These are phyloP conservation scores for Drosophila diplacantha DNA, from an alignment of 2,888 invertebrate genomes.

Conservation along the genomic window DNA sequence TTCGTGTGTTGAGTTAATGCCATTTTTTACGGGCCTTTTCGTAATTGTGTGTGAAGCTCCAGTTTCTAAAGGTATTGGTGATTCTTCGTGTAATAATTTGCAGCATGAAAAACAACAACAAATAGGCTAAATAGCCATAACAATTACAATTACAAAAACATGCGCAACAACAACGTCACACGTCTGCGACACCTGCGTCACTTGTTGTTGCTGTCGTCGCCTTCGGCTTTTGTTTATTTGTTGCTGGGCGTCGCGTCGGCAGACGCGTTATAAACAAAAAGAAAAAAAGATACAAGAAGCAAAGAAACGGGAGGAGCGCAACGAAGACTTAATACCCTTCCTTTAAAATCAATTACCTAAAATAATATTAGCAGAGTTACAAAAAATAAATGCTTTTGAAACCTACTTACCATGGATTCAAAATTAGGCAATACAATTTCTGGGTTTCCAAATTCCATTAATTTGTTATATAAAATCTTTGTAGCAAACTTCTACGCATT, in stretches of 20 bases:
- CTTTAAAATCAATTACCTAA: not conserved
- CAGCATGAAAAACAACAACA: conserved; percentile 11
- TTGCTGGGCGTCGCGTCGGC: conserved; percentile 52
- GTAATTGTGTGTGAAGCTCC: conserved; percentile 24
- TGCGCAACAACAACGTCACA: conserved; percentile 28
- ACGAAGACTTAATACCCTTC: not conserved
- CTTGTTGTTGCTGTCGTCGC: conserved; percentile 44
- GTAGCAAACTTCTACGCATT: too few species aligned
- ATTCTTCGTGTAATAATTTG: conserved; percentile 26
- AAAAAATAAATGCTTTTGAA: not conserved
- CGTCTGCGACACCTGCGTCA: conserved; percentile 42
- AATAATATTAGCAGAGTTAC: not conserved
- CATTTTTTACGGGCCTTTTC: conserved; percentile 31
- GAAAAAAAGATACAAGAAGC: conserved; percentile 2
- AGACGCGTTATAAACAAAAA: conserved; percentile 50
- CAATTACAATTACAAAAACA: conserved; percentile 5
- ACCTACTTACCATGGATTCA: not conserved
- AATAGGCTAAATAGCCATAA: conserved; percentile 3
- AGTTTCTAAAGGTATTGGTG: conserved; percentile 19
- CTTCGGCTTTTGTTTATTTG: conserved; percentile 63
- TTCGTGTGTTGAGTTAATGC: conserved; percentile 22
- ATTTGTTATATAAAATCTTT: too few species aligned
- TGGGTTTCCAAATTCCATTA: too few species aligned
- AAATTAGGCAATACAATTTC: too few species aligned
- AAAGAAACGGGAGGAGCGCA: not conserved